phyloP scores from a whole-genome alignment of 2,797 vertebrate genomes.

The Crotalus adamanteus region DNA sequence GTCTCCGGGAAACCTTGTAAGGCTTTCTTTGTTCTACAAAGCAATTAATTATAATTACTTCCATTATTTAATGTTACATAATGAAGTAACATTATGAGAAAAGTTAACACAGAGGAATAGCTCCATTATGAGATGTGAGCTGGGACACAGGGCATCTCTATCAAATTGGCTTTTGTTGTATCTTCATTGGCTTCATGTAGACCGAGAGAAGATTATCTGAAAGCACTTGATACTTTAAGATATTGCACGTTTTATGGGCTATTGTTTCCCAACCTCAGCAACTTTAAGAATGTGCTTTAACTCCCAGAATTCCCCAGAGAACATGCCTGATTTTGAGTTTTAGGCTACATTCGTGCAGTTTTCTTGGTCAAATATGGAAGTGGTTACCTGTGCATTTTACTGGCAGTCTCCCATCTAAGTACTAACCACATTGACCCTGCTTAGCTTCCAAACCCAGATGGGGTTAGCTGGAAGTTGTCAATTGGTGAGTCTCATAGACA shows the following conservation, averaged over 20 bases:
- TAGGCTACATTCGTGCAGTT: not conserved
- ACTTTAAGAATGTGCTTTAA: not conserved
- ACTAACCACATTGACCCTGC: not conserved
- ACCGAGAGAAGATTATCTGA: not conserved
- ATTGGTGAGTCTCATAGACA: not conserved
- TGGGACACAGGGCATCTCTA: not conserved
- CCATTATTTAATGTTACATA: constrained; percentile 6
- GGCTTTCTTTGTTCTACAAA: not conserved
- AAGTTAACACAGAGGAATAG: not conserved
- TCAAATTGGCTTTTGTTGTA: not conserved
- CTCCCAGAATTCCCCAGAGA: not conserved
- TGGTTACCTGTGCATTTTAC: not conserved
- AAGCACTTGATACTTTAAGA: not conserved
- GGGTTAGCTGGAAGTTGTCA: not conserved
- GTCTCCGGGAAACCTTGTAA: not conserved
- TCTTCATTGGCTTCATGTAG: not conserved
- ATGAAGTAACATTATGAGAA: constrained; percentile 14
- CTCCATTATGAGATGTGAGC: constrained; percentile 2
- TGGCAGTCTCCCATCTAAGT: not conserved
- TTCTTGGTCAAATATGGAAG: not conserved
- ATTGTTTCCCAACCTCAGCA: not conserved
- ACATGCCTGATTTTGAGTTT: not conserved
- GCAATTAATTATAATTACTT: not conserved
- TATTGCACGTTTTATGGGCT: not conserved
- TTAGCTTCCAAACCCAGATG: not conserved